Conservation (phyloP, 2,113 vertebrate genomes). For the Ginglymostoma cirratum region DNA sequence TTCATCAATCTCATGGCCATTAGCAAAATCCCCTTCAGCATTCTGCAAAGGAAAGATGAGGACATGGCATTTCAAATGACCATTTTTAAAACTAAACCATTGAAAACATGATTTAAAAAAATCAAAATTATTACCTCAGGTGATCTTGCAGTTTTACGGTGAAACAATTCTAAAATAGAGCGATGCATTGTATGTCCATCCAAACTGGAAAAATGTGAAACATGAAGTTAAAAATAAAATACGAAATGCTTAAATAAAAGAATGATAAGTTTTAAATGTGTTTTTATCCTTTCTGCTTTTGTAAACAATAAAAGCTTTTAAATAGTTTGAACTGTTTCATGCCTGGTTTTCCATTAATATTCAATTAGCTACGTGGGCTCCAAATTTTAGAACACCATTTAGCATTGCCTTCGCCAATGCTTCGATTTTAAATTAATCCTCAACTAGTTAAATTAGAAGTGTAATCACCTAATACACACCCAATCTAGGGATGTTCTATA, state of each 20-base stretch:
- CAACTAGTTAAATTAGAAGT: background rate
- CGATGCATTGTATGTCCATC: constrained; percentile 38
- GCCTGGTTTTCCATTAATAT: background rate
- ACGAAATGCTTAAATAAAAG: constrained; percentile 38
- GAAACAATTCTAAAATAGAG: constrained; percentile 38
- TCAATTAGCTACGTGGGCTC: background rate
- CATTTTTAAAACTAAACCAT: background rate
- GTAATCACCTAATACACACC: background rate
- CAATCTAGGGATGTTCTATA: constrained; percentile 2
- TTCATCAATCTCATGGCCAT: constrained; percentile 37
- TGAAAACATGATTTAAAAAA: constrained; percentile 28
- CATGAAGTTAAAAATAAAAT: constrained; percentile 39
- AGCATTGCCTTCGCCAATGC: background rate
- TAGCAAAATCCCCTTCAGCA: constrained; percentile 34
- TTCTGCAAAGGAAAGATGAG: constrained; percentile 32
- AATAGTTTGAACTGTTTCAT: background rate
- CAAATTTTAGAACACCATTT: background rate
- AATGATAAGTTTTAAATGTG: constrained; percentile 37
- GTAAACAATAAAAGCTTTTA: background rate
- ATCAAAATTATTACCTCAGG: constrained; percentile 36
- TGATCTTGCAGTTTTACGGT: constrained; percentile 36
- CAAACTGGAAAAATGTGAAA: constrained; percentile 38
- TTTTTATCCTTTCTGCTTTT: constrained; percentile 32
- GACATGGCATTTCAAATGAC: constrained; percentile 20
- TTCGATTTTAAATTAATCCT: background rate